Evolutionary conservation across 2,113 vertebrate genomes (phyloP).

Genomic region (Diphyllodes magnificus): DNA sequence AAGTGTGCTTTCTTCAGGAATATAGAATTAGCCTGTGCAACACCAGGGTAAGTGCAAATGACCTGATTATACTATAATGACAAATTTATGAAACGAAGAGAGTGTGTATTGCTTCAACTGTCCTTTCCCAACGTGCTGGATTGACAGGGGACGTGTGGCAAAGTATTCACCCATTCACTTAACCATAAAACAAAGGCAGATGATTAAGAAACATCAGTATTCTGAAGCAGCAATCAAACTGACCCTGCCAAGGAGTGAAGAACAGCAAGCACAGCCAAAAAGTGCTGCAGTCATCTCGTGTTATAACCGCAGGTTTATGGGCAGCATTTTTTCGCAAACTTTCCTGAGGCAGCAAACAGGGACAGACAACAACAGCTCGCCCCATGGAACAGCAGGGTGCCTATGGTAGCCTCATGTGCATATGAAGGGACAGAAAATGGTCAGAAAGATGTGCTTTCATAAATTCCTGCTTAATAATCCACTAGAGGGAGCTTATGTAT

Average conservation of each 20-base stretch:
- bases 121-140: not conserved
- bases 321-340: not conserved
- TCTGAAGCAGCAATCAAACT: slow-evolving; percentile 17
- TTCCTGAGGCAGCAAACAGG: not conserved
- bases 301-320: not conserved
- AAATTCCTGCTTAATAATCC: slow-evolving; percentile 5
- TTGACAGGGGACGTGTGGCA: not conserved
- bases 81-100: not conserved
- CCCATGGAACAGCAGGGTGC: not conserved
- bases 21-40: not conserved
- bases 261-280: not conserved
- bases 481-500: slow-evolving; percentile 61
- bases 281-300: not conserved
- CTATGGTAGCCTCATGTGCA: not conserved
- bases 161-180: slow-evolving; percentile 27
- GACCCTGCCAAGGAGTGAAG: slow-evolving; percentile 13
- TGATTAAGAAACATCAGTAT: slow-evolving; percentile 53
- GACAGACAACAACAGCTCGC: not conserved
- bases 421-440: not conserved
- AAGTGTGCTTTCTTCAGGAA: not conserved
- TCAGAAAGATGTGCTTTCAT: not conserved
- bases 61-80: not conserved
- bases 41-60: not conserved
- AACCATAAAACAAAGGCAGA: slow-evolving; percentile 46
- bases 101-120: not conserved